Evolutionary conservation across 53 echinoderm and acorn worm species (phyloP).

Genomic region (Antedon mediterranea): DNA sequence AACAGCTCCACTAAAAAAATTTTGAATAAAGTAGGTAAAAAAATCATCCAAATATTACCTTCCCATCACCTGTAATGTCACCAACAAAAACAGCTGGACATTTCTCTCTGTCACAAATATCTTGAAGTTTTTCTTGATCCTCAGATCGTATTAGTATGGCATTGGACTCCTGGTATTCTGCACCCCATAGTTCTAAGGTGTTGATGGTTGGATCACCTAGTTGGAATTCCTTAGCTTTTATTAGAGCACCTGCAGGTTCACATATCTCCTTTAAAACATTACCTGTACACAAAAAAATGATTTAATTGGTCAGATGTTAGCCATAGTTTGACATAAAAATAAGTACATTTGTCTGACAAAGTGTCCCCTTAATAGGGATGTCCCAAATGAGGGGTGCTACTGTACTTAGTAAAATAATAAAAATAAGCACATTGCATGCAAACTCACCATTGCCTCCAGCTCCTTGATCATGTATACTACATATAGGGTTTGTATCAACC

Average conservation of each 20-base stretch:
- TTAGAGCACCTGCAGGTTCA: conserved; percentile 89
- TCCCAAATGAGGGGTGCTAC: no score
- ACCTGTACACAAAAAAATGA: conserved; percentile 24
- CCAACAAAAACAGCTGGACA: conserved; percentile 87
- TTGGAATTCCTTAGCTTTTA: conserved; percentile 79
- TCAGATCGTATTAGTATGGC: conserved; percentile 63
- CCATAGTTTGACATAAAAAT: no score
- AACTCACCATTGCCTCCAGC: conserved; percentile 96
- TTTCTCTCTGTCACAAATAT: conserved; percentile 65
- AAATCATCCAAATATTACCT: no score
- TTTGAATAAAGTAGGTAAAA: neutral
- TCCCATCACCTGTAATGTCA: conserved; percentile 91
- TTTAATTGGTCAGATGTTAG: no score
- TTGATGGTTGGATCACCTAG: conserved; percentile 88
- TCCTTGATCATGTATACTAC: conserved; percentile 97
- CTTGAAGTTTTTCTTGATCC: conserved; percentile 32
- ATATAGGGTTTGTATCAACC: conserved; percentile 58
- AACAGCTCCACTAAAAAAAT: no score
- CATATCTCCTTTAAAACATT: conserved; percentile 91
- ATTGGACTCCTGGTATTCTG: conserved; percentile 96
- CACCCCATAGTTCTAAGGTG: conserved; percentile 96
- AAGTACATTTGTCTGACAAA: no score
- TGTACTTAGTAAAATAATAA: no score
- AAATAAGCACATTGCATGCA: no score
- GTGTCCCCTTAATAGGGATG: no score